Percentiles rank a stretch among this genome's conserved stretches.
phyloP scores from a whole-genome alignment of 2,113 vertebrate genomes.

The Oxygymnocypris stewartii region DNA sequence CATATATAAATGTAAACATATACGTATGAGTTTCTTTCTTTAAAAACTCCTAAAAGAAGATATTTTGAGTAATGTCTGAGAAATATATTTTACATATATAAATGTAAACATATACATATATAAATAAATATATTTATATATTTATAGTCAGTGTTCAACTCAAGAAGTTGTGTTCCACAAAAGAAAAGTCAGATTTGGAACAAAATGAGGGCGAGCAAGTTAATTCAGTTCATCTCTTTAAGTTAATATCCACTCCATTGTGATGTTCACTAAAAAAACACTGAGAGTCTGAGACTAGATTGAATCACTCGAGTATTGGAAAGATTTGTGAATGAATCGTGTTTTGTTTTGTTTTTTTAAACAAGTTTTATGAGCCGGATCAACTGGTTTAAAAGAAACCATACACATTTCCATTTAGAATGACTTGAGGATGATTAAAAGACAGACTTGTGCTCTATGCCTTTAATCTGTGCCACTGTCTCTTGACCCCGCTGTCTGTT shows the following conservation, averaged over 20 bases:
- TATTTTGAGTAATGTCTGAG: neutral
- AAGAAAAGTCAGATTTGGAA: neutral
- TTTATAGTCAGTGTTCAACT: neutral
- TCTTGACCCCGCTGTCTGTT: conserved; percentile 9
- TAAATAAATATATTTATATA: no score
- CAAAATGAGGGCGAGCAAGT: neutral
- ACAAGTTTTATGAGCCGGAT: neutral
- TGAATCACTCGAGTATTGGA: neutral
- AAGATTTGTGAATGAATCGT: neutral
- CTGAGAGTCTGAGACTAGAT: neutral
- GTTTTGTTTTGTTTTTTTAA: neutral
- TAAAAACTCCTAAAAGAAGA: neutral
- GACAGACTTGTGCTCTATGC: neutral
- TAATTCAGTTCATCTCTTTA: neutral
- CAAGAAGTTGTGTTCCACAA: no score
- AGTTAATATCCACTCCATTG: neutral
- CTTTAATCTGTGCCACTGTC: conserved; percentile 6
- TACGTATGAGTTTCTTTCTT: neutral
- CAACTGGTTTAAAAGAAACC: neutral
- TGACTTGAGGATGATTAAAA: neutral
- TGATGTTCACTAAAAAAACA: neutral
- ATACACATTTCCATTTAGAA: neutral
- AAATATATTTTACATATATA: neutral
- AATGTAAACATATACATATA: no score
- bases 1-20: no score